Evolutionary conservation across 2,113 vertebrate species (phyloP).

Genomic region (Hippocampus mohnikei): DNA sequence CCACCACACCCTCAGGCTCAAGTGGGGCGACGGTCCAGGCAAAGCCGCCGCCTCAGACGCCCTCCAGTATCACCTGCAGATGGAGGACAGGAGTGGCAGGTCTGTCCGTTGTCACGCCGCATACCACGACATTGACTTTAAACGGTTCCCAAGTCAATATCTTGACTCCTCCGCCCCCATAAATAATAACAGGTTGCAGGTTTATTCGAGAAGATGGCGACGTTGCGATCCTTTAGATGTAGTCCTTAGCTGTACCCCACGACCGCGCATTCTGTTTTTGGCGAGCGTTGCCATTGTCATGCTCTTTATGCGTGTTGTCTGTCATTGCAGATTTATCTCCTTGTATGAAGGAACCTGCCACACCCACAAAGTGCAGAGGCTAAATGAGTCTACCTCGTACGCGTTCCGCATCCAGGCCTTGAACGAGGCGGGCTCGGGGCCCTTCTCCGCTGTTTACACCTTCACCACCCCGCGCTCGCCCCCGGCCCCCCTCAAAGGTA

Average conservation of each 20-base stretch:
- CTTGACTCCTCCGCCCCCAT: no score
- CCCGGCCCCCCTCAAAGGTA: constrained; percentile 92
- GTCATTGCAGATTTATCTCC: constrained; percentile 83
- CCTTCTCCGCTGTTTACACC: constrained; percentile 89
- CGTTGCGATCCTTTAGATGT: no score
- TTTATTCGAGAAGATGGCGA: no score
- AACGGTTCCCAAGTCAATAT: no score
- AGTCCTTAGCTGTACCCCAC: no score
- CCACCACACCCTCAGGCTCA: constrained; percentile 96
- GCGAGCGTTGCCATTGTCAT: constrained; percentile 18
- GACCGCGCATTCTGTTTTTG: neutral
- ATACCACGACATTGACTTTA: no score
- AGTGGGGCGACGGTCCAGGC: constrained; percentile 90
- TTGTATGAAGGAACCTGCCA: constrained; percentile 97
- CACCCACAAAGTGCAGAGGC: constrained; percentile 98
- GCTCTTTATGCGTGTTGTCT: constrained; percentile 33
- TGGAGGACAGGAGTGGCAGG: constrained; percentile 92
- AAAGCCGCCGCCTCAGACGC: constrained; percentile 81
- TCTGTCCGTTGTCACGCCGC: constrained; percentile 27
- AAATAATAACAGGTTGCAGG: no score
- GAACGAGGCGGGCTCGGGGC: constrained; percentile 95
- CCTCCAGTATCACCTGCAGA: constrained; percentile 92
- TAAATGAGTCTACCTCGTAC: constrained; percentile 94
- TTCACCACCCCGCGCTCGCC: constrained; percentile 93
- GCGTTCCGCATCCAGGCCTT: constrained; percentile 97